Conservation (phyloP, 2,888 invertebrate species). For the Melipona bicolor region DNA sequence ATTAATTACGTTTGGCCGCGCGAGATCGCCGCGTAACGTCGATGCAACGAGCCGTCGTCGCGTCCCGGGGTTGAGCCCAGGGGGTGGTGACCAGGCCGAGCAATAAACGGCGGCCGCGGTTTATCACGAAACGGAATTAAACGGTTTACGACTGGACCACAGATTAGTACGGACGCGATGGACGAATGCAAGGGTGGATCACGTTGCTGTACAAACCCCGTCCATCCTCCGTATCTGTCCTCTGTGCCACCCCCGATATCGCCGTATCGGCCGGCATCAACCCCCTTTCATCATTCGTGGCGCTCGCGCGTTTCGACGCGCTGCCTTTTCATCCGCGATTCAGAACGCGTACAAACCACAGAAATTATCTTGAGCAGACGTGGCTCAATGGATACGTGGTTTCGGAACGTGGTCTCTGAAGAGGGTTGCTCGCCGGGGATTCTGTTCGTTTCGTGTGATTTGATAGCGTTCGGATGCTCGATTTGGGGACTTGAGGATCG, state of each 20-base stretch:
- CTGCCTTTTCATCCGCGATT: conserved; percentile 31
- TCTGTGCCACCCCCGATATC: conserved; percentile 36
- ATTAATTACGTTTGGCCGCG: conserved; percentile 80
- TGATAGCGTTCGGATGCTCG: neutral
- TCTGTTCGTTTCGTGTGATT: neutral
- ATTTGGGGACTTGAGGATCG: neutral
- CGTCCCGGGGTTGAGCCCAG: conserved; percentile 23
- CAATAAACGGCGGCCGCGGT: conserved; percentile 81
- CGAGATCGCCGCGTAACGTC: conserved; percentile 68
- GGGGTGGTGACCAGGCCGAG: conserved; percentile 59
- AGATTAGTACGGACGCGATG: conserved; percentile 83
- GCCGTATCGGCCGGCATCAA: conserved; percentile 36
- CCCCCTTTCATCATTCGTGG: conserved; percentile 26
- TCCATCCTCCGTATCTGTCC: conserved; percentile 8
- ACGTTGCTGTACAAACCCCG: conserved; percentile 52
- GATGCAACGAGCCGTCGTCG: conserved; percentile 40
- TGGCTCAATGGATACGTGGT: conserved; percentile 15
- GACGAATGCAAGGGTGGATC: conserved; percentile 79
- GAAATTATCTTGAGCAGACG: conserved; percentile 48
- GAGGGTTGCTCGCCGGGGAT: neutral
- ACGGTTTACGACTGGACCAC: conserved; percentile 84
- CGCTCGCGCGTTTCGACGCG: conserved; percentile 50
- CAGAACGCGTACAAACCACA: conserved; percentile 13
- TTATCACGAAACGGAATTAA: conserved; percentile 84
- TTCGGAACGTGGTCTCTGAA: neutral